These are phyloP conservation scores for Drosophila cognata DNA, from an alignment of 2,888 invertebrate species.

Conservation along the genomic window DNA sequence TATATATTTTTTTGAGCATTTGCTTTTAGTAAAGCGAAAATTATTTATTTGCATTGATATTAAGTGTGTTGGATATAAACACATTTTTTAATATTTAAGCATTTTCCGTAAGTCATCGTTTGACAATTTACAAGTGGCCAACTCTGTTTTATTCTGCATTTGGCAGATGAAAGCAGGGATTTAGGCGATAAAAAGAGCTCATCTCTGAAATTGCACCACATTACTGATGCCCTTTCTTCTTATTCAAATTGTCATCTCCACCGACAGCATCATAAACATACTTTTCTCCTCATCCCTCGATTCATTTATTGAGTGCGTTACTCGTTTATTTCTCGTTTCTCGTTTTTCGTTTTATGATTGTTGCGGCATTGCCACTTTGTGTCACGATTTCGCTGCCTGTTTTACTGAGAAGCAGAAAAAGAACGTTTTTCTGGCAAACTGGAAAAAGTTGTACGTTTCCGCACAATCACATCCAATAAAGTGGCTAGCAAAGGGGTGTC, in stretches of 20 bases:
- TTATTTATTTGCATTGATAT: not conserved
- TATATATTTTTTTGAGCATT: no score
- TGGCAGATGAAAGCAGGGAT: not conserved
- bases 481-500: conserved; percentile 46
- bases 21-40: not conserved
- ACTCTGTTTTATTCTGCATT: not conserved
- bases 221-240: not conserved
- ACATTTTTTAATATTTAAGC: not conserved
- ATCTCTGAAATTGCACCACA: not conserved
- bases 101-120: not conserved
- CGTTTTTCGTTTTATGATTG: conserved; percentile 45
- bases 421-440: conserved; percentile 47
- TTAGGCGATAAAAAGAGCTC: not conserved
- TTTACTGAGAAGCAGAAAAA: conserved; percentile 28
- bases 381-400: conserved; percentile 66
- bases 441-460: conserved; percentile 72
- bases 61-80: not conserved
- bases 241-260: not conserved
- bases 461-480: conserved; percentile 80
- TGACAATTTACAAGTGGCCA: conserved; percentile 7
- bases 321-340: conserved; percentile 38
- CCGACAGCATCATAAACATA: conserved; percentile 2
- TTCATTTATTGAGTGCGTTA: conserved; percentile 72
- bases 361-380: conserved; percentile 58
- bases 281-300: conserved; percentile 38